phyloP scores from a whole-genome alignment of 2,797 vertebrate species.

The Rhynchonycteris naso region DNA sequence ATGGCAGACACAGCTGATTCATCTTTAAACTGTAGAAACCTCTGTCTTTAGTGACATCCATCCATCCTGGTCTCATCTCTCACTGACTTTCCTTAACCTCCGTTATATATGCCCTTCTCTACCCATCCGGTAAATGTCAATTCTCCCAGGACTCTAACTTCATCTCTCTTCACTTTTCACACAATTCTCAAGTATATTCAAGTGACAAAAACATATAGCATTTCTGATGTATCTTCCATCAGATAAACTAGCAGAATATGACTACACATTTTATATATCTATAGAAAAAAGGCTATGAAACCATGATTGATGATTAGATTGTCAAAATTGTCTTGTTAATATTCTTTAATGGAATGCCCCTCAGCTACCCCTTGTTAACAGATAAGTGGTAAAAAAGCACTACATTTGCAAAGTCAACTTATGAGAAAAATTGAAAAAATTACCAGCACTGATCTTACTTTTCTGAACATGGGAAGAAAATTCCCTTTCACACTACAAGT shows the following conservation, averaged over 20 bases:
- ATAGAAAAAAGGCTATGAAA: neutral
- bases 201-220: neutral
- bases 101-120: neutral
- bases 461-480: neutral
- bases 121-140: neutral
- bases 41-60: neutral
- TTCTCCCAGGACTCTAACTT: neutral
- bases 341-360: neutral
- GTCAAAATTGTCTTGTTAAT: neutral
- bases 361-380: neutral
- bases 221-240: neutral
- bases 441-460: neutral
- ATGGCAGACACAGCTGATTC: neutral
- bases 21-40: neutral
- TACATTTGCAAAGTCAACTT: neutral
- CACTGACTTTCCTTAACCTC: neutral
- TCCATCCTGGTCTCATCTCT: neutral
- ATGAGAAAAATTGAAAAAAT: neutral
- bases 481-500: neutral
- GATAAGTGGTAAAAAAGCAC: neutral
- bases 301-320: neutral
- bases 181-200: constrained; percentile 17
- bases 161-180: constrained; percentile 13
- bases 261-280: neutral
- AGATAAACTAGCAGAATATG: neutral